Evolutionary conservation across 2,888 invertebrate species (phyloP), one percentile per base, ranked within the genome.

Genomic region (Phengaris alcon): DNA sequence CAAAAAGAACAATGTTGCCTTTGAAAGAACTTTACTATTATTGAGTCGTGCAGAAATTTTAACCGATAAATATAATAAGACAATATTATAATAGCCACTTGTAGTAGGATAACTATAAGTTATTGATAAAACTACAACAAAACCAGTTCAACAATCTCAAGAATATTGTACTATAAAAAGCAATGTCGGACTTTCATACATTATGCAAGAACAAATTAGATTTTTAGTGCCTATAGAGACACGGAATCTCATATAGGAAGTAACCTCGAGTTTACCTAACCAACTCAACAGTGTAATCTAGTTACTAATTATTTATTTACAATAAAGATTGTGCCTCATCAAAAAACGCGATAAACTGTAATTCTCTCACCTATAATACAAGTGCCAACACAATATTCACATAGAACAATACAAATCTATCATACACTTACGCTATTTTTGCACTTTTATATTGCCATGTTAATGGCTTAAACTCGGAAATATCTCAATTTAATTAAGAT

Each of bases 401-500:
- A 90, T 87, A 88, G 87, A 88, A 88, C 87, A 88, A 89, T 90
- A 89, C 87, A 83, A 78, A 88, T 88, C 85, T 90, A 90, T 88
- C 84, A 84, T 91, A 93, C 90, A 92, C 90, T 92, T 90, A 90
- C 83, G 83, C 90, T 91, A 91, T 87, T 89, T 92, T 93, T 93
- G 93, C 92, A 93, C 93, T 93, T 89, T 92, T 84, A 89, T 90
- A 90, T 89, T 88, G 91, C 92, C 92, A 89, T 85, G 86, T 89
- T 83, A 87, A 82, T 89, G 91, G 91, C 91, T 91, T 92, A 92
- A 93, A 93, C 92, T 90, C 90, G 91, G 89, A 80, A 90, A 91
- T 87, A 91, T 91, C 91, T 92, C 88, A 91, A 91, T 91, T 92
- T 90, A 84, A 91, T 91, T 88, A 91, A 91, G 92, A 91, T 86